Percentiles rank a stretch among this genome's conserved stretches.
These are phyloP conservation scores for Aphyosemion australe DNA, from an alignment of 2,113 vertebrate species.

Conservation along the genomic window DNA sequence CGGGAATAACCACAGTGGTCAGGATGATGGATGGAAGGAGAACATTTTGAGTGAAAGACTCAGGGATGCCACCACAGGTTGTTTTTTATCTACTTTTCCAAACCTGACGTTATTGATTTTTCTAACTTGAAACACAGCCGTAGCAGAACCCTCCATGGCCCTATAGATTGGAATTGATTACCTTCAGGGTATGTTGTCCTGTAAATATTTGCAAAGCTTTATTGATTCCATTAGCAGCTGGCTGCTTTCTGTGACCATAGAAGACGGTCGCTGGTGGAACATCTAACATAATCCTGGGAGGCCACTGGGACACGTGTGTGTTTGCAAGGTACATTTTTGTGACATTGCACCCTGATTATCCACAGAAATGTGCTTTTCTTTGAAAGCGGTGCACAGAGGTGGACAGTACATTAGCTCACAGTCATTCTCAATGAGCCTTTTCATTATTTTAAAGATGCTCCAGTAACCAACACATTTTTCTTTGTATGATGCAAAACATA, in stretches of 20 bases:
- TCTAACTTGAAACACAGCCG: conserved; percentile 67
- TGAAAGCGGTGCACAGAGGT: conserved; percentile 15
- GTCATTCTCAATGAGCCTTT: conserved; percentile 14
- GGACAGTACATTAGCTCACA: conserved; percentile 17
- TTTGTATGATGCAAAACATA: background rate
- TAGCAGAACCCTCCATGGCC: conserved; percentile 63
- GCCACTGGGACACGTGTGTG: background rate
- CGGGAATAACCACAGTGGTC: conserved; percentile 41
- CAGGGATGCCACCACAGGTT: conserved; percentile 33
- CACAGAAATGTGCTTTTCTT: conserved; percentile 21
- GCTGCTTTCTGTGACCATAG: conserved; percentile 66
- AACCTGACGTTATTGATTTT: conserved; percentile 69
- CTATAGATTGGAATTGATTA: conserved; percentile 73
- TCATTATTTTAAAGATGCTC: conserved; percentile 29
- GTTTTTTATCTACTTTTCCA: conserved; percentile 41
- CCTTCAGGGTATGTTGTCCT: conserved; percentile 63
- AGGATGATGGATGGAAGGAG: conserved; percentile 51
- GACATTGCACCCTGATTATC: conserved; percentile 22
- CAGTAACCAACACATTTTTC: conserved; percentile 19
- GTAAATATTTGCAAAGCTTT: conserved; percentile 77
- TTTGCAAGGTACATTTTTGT: conserved; percentile 26
- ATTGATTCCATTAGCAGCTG: conserved; percentile 75
- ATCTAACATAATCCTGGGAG: conserved; percentile 47
- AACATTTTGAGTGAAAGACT: conserved; percentile 50
- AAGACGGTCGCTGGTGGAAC: conserved; percentile 60